phyloP scores from a whole-genome alignment of 2,113 vertebrate genomes.

The Thymallus thymallus region DNA sequence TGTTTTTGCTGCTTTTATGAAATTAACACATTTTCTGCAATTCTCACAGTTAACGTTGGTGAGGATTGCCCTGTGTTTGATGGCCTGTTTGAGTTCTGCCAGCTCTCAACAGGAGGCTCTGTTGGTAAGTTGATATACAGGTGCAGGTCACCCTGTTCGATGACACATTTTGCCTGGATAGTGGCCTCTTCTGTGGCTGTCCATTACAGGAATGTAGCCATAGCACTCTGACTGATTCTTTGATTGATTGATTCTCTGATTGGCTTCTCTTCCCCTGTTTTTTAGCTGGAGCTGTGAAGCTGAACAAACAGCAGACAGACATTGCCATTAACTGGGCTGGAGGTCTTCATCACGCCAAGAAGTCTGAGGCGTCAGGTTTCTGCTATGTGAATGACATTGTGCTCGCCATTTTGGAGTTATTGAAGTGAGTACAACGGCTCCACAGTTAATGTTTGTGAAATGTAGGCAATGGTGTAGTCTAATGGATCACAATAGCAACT shows the following conservation, averaged over 20 bases:
- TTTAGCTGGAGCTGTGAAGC: constrained; percentile 90
- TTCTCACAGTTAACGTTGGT: constrained; percentile 86
- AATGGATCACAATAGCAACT: neutral
- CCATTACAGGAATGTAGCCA: neutral
- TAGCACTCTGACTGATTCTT: no score
- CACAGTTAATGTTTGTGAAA: neutral
- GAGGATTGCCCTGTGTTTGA: constrained; percentile 97
- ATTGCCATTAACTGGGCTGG: constrained; percentile 96
- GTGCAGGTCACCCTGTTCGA: neutral
- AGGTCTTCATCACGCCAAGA: constrained; percentile 94
- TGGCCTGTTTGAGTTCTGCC: constrained; percentile 94
- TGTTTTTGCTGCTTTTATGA: neutral
- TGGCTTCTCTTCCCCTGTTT: neutral
- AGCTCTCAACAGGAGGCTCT: constrained; percentile 92
- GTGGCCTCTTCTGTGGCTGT: no score
- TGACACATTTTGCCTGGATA: neutral
- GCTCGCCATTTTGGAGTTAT: constrained; percentile 90
- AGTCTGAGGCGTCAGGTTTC: constrained; percentile 94
- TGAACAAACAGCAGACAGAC: constrained; percentile 96
- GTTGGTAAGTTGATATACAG: constrained; percentile 80
- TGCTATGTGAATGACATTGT: constrained; percentile 97
- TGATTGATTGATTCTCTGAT: neutral
- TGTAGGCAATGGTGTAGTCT: no score
- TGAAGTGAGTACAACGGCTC: constrained; percentile 79
- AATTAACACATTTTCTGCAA: neutral